A percentile compares a stretch with the other conserved stretches of the same genome.
Conservation (phyloP, 1,140 invertebrate genomes). For the Hermetia illucens region DNA sequence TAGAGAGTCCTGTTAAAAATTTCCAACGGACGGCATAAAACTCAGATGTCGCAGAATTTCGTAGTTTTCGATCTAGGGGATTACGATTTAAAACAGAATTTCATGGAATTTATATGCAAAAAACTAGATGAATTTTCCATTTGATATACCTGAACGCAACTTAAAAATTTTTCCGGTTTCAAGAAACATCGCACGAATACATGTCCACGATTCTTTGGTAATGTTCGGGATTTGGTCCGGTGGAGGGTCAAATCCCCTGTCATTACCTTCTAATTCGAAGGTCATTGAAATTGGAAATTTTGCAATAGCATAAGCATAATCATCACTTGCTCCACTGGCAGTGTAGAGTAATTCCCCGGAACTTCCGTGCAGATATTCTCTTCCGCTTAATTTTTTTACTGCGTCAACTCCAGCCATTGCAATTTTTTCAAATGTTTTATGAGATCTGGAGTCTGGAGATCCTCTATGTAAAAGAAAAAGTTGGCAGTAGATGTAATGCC, state of each 20-base stretch:
- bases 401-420: slow-evolving; percentile 21
- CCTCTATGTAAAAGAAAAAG: too few species aligned
- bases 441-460: too few species aligned
- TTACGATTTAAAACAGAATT: too few species aligned
- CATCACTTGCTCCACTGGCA: slow-evolving; percentile 34
- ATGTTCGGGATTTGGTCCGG: slow-evolving; percentile 39
- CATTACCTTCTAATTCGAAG: slow-evolving; percentile 46
- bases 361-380: slow-evolving; percentile 38
- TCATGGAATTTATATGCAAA: too few species aligned
- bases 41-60: too few species aligned
- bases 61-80: too few species aligned
- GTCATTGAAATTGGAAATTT: slow-evolving; percentile 45
- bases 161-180: not conserved
- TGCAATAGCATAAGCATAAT: slow-evolving; percentile 40
- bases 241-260: slow-evolving; percentile 42
- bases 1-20: too few species aligned
- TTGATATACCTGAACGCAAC: too few species aligned
- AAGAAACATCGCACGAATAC: slow-evolving; percentile 24
- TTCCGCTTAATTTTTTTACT: slow-evolving; percentile 24
- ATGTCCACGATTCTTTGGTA: slow-evolving; percentile 53
- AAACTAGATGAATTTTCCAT: too few species aligned
- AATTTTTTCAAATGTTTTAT: slow-evolving; percentile 15
- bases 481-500: slow-evolving; percentile 13
- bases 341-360: slow-evolving; percentile 36
- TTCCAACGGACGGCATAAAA: too few species aligned